Evolutionary conservation across 2,888 invertebrate species (phyloP), one percentile per base, ranked within the genome.

Genomic region (Thalpophila matura): DNA sequence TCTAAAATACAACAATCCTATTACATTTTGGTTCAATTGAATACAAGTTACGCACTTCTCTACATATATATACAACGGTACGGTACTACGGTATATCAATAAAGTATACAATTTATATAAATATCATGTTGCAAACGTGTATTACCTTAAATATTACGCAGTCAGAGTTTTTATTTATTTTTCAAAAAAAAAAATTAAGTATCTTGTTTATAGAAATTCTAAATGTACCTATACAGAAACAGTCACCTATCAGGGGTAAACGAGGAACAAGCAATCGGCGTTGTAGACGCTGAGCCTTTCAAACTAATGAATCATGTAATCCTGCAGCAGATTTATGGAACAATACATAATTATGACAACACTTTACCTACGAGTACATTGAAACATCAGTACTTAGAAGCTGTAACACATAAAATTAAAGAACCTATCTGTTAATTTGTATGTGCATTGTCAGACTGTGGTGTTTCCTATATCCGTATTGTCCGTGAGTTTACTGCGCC

Each of bases 331-430:
- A n/a, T 7, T 22, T 20, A 26, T 16, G 4, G 26, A 14, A 37
- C 14, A 31, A 5, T 24, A 16, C 29, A 33, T 9, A 33, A 46
- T 54, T 35, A 22, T 14, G 20, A 33, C 14, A 14, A 14, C 7
- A 24, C 9, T 43, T 45, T 46, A 46, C 46, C 24, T 18, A 16
- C n/a, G 6, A 33, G 22, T 40, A 29, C 40, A 47, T 9, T 42
- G 12, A 47, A 60, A 42, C 47, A n/a, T n/a, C 27, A 60, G 35
- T 68, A 50, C 61, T 42, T 20, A 45, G 47, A 61, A 61, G 35
- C 12, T 12, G 9, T 37, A 29, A 18, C 10, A 43, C 18, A 38
- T 51, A 16, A 56, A 51, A 45, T 24, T 22, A 38, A 31, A 53
- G 26, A 26, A 53, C 16, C 26, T 31, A 10, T 53, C n/a, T 18